Evolutionary conservation across 2,888 invertebrate species (phyloP), one percentile per base, ranked within the genome.

Genomic region (Boloria selene): DNA sequence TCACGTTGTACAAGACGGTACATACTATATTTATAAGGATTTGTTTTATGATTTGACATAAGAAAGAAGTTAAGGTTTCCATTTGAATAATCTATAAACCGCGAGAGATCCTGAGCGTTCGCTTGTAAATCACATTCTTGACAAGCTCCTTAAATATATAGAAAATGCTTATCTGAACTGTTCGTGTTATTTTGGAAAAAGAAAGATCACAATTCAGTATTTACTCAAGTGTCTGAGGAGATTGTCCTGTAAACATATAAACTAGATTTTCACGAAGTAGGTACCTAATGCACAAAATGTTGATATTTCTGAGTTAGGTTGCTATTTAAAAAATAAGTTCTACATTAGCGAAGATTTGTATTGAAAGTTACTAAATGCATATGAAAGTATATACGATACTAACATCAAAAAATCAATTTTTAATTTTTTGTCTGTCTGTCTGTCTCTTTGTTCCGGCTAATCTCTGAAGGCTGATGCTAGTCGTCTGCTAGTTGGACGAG

Each of bases 21-120:
- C 66, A 71, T 72, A 68, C 61, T 71, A 71, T 80, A 79, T 81
- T 79, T 79, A 80, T 79, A 77, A 78, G 77, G 74, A 77, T 76
- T 75, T 77, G 76, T 81, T 79, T 84, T 83, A 83, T 74, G 79
- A 76, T 75, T 76, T 74, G 73, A 76, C 75, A 75, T 74, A 75
- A 81, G 79, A 74, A 72, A 74, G 73, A 76, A 78, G 76, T 74
- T 72, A 76, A 71, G 75, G 75, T 72, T 77, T 4, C 76, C 77
- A 83, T 84, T 84, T 84, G 81, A 84, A 84, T 84, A 83, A 79
- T 72, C 77, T 79, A 81, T 84, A 65, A 68, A 68, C 67, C 61
- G 52, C 58, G 53, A 56, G 42, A 51, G 51, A 61, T 38, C 42
- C 44, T 52, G 54, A 55, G 45, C 7, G 51, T 68, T 50, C 50